Percentiles rank a stretch among this genome's conserved stretches.
Evolutionary conservation across 2,888 invertebrate genomes (phyloP).

Genomic region (Andrena minutula): DNA sequence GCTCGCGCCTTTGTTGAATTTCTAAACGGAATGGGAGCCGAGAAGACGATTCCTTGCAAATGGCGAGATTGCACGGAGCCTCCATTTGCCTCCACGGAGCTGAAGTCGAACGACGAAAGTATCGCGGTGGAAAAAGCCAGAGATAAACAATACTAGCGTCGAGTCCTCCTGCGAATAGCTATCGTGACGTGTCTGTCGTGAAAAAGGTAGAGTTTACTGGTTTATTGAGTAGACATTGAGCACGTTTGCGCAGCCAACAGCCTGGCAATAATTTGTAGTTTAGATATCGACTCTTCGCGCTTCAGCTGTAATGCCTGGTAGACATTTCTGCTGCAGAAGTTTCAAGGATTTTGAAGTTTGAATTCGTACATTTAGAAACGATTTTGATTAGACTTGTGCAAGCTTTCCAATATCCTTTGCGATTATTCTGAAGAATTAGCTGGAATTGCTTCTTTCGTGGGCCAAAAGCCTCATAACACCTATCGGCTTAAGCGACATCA

Average conservation of each 20-base stretch:
- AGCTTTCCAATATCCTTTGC: too few relatives aligned
- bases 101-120: conserved; percentile 10
- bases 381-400: too few relatives aligned
- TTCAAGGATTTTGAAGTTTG: background rate
- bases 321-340: background rate
- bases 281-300: conserved; percentile 3
- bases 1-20: background rate
- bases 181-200: background rate
- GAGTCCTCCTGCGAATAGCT: background rate
- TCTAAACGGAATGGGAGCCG: background rate
- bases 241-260: conserved; percentile 13
- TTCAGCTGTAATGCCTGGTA: background rate
- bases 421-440: too few relatives aligned
- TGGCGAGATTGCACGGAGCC: background rate
- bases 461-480: too few relatives aligned
- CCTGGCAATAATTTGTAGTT: conserved; percentile 17
- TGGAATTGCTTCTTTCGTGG: too few relatives aligned
- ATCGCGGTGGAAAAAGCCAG: conserved; percentile 27
- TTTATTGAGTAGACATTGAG: conserved; percentile 32
- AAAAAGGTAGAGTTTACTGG: conserved; percentile 11
- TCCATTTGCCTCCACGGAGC: background rate
- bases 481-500: background rate
- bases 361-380: background rate
- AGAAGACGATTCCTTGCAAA: conserved; percentile 8
- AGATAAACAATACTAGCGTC: conserved; percentile 38